Evolutionary conservation across 2,113 vertebrate genomes (phyloP).

Genomic region (Egretta garzetta): DNA sequence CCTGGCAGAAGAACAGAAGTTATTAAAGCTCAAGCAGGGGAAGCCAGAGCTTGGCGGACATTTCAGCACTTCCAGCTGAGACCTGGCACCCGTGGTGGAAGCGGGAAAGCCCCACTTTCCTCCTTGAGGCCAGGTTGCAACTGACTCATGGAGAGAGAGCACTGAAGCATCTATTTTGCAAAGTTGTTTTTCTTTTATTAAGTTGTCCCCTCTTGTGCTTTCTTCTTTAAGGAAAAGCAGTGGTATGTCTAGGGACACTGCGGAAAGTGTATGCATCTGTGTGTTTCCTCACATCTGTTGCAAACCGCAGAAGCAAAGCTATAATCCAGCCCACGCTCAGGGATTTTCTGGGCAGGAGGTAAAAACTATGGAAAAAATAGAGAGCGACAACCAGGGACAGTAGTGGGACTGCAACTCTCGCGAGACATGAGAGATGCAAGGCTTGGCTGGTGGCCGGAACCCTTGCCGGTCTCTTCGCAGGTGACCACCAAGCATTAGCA

Average conservation of each 20-base stretch:
- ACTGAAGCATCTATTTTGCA: neutral
- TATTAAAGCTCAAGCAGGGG: neutral
- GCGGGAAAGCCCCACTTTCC: neutral
- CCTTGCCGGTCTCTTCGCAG: neutral
- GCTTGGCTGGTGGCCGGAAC: neutral
- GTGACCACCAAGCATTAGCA: neutral
- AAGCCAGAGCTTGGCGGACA: neutral
- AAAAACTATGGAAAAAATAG: neutral
- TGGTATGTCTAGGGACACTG: accelerated
- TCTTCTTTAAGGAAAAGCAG: neutral
- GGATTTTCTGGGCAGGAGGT: neutral
- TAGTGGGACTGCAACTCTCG: neutral
- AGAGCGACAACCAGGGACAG: neutral
- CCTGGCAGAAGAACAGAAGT: neutral
- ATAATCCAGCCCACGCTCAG: neutral
- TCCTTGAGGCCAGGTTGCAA: neutral
- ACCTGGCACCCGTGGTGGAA: accelerated
- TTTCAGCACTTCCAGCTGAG: neutral
- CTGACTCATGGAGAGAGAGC: neutral
- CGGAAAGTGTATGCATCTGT: neutral
- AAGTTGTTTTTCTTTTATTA: neutral
- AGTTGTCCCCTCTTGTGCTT: neutral
- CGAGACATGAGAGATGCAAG: neutral
- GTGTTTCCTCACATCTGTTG: neutral
- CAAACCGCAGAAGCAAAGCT: neutral